Evolutionary conservation across 2,888 invertebrate species (phyloP), one percentile per base, ranked within the genome.

Genomic region (Cosmorhoe ocellata): DNA sequence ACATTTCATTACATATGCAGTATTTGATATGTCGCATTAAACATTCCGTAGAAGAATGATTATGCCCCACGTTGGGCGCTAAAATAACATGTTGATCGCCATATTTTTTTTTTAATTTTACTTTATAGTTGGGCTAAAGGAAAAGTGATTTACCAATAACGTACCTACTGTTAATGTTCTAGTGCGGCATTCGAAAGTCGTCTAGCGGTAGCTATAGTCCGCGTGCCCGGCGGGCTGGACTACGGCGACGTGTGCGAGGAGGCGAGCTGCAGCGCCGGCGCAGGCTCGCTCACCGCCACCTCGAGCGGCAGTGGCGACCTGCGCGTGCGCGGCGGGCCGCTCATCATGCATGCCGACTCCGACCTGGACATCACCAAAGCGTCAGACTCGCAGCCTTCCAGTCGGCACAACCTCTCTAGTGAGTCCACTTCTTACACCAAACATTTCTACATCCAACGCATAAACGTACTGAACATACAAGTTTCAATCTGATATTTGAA

Each of bases 171-270:
- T 30, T 28, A 3, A 11, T 14, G 5, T 46, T 32, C 32, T 71
- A 95, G 98, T 78, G 95, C 97, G 64, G 97, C 98, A 0, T 98
- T 99, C 81, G 98, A 99, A 70, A 94, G 96, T 71, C 95, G 97
- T 38, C 91, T 98, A 69, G 96, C 98, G 0, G 96, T 99, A 3
- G 96, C 96, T 0, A 96, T 99, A 59, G 84, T 99, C 5, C 93
- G 98, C 14, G 91, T 98, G 22, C 91, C 94, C 0, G 95, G 95
- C 63, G 99, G 99, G 0, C 88, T 99, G 45, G 97, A 98, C 87
- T 96, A 94, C 79, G 92, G 94, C 4, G 84, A 84, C 32, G 73
- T 88, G 51, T 80, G 81, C 32, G 80, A 79, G 26, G 91, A 88
- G 41, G 91, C 91, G 34, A 83, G 81, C 33, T 69, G 83, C 5